Evolutionary conservation across 2,797 vertebrate species (phyloP), one percentile per base, ranked within the genome.

Genomic region (Argyrosomus regius): DNA sequence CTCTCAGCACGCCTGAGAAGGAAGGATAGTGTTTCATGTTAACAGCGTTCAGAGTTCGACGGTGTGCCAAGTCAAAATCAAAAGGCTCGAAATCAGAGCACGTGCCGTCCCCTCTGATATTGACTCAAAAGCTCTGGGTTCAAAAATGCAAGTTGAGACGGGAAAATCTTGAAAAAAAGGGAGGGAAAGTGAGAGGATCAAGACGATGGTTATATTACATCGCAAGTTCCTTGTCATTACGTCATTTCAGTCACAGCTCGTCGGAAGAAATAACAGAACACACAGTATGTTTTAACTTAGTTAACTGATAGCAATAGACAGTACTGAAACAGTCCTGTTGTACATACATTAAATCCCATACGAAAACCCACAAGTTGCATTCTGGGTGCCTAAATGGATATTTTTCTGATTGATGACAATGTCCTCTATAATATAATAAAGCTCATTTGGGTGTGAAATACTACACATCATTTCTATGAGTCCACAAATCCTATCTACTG

Each of bases 371-470:
- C 62, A 84, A 82, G 81, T 73, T 62, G 45, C 59, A 53, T 72
- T 61, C 45, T 31, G 16, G 56, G 5, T 41, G 68, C 28, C 54
- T 70, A 75, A 80, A 81, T 64, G 60, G 58, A 58, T 78, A 66
- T 77, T 75, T 80, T 68, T 78, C 41, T 83, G 88, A 92, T 85
- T 82, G 82, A 90, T 85, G 84, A 84, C 80, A 77, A 45, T 64
- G 72, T 75, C 50, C 52, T 70, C 77, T 62, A 49, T 81, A 72
- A 74, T 87, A 82, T 81, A 87, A 88, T 83, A 63, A 85, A 86
- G 80, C 72, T 81, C 67, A 86, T 90, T 88, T 88, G 75, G 74
- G 70, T 89, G 88, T 88, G 82, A 90, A 91, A 90, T 82, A 78
- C 77, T 61, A 69, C 56, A 52, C 73, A 77, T 75, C 73, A 82